These are phyloP conservation scores for Labroides dimidiatus DNA, from an alignment of 2,797 vertebrate genomes.

Conservation along the genomic window DNA sequence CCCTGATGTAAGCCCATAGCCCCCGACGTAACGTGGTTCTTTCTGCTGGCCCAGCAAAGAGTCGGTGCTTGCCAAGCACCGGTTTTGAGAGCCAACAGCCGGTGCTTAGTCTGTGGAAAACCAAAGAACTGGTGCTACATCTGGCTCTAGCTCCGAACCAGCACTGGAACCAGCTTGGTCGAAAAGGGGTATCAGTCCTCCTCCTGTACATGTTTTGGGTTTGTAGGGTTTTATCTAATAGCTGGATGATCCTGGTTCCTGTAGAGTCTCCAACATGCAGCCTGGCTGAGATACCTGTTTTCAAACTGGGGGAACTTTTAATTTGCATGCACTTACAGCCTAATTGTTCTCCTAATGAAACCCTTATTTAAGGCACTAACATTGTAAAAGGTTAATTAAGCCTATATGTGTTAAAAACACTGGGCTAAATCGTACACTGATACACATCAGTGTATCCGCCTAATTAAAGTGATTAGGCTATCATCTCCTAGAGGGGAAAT, in stretches of 20 bases:
- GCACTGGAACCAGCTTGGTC: no score
- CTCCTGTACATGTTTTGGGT: no score
- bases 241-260: not conserved
- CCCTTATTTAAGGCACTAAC: slow-evolving; percentile 36
- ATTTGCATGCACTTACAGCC: slow-evolving; percentile 30
- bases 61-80: no score
- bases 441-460: slow-evolving; percentile 36
- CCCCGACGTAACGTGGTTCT: no score
- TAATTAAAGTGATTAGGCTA: slow-evolving; percentile 51
- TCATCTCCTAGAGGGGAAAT: slow-evolving; percentile 39
- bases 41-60: no score
- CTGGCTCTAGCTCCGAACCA: no score
- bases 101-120: no score
- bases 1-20: no score
- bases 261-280: not conserved
- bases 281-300: slow-evolving; percentile 8
- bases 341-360: slow-evolving; percentile 55
- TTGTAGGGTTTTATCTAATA: not conserved
- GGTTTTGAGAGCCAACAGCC: no score
- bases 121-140: no score
- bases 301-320: slow-evolving; percentile 33
- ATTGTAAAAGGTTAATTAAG: slow-evolving; percentile 47
- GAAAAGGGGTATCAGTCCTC: no score
- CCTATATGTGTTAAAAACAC: slow-evolving; percentile 44
- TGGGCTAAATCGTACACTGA: slow-evolving; percentile 24